Conservation (phyloP, 2,888 invertebrate genomes). For the Lagria hirta region DNA sequence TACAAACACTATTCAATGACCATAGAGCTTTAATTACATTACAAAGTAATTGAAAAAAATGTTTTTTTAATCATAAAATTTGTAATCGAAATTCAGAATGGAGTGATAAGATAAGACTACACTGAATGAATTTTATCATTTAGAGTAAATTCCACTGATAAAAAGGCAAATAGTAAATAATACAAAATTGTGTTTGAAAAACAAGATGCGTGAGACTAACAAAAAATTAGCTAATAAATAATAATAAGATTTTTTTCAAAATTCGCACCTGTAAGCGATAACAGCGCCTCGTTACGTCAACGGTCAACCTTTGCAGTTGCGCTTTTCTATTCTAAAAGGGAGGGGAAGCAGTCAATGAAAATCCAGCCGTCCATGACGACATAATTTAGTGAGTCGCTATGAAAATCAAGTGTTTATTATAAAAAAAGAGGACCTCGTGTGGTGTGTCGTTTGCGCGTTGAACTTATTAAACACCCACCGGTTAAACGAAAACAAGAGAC, state of each 20-base stretch:
- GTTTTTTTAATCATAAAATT: too few species aligned
- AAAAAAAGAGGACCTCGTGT: conserved; percentile 9
- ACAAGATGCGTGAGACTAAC: neutral
- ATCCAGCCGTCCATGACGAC: conserved; percentile 32
- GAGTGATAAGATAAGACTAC: too few species aligned
- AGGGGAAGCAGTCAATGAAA: conserved; percentile 29
- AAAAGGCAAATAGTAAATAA: neutral
- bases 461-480: conserved; percentile 4
- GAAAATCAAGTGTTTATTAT: conserved; percentile 26
- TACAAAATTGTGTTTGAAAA: neutral
- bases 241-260: neutral
- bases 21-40: too few species aligned
- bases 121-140: too few species aligned
- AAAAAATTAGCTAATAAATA: neutral
- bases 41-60: too few species aligned
- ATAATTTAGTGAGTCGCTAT: conserved; percentile 29
- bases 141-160: too few species aligned
- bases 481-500: too few species aligned
- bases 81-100: too few species aligned
- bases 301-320: neutral
- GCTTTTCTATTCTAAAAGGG: too few species aligned
- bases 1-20: too few species aligned
- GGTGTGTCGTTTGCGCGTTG: conserved; percentile 15
- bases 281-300: neutral
- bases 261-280: neutral